Conservation (phyloP, 1,140 invertebrate species). For the Hylaeus anthracinus region DNA sequence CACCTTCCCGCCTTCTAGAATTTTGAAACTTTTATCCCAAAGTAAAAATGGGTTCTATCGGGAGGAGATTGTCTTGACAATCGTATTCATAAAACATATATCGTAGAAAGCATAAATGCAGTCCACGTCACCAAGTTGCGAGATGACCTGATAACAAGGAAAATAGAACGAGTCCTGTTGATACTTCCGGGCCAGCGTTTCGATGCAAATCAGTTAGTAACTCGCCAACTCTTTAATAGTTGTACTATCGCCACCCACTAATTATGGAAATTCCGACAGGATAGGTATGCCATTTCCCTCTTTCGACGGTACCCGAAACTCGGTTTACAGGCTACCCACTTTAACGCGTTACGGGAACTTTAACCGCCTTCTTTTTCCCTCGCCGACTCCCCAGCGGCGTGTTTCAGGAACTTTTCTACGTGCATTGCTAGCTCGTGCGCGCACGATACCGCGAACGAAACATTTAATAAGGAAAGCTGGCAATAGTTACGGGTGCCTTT, state of each 20-base stretch:
- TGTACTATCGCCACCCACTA: constrained; percentile 45
- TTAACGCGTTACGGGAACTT: constrained; percentile 7
- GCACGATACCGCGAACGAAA: too few species aligned
- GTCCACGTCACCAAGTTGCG: too few species aligned
- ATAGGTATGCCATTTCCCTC: constrained; percentile 9
- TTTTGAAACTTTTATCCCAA: too few species aligned
- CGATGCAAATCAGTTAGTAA: constrained; percentile 48
- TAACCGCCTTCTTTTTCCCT: neutral
- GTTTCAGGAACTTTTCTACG: neutral
- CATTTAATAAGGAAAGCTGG: constrained; percentile 4
- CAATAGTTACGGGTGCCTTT: neutral
- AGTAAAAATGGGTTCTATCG: too few species aligned
- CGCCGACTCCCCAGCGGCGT: neutral
- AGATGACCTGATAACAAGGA: constrained; percentile 17
- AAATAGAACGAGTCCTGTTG: constrained; percentile 27
- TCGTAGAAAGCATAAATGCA: too few species aligned
- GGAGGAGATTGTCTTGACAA: too few species aligned
- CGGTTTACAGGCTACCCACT: constrained; percentile 16
- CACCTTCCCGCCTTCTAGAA: too few species aligned
- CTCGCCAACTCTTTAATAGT: constrained; percentile 47
- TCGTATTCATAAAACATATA: too few species aligned
- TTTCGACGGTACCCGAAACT: constrained; percentile 18
- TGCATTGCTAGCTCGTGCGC: neutral
- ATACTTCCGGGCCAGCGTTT: constrained; percentile 27
- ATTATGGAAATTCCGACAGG: constrained; percentile 36